These are phyloP conservation scores for Cheilosia impressa DNA, from an alignment of 2,888 invertebrate genomes.

Conservation along the genomic window DNA sequence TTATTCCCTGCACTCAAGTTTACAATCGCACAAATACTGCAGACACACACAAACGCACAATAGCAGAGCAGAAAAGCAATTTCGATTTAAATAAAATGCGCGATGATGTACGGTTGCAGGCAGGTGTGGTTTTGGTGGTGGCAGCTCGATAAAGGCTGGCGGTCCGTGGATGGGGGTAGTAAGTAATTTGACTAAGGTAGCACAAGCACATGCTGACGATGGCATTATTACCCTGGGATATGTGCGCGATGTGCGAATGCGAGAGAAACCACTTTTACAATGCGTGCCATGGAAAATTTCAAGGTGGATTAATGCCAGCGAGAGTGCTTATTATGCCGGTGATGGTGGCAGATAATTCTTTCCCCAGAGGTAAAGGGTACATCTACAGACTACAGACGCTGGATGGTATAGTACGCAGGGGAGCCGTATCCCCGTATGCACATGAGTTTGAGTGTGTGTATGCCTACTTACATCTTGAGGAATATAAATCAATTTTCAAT, in stretches of 20 bases:
- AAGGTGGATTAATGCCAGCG: constrained; percentile 46
- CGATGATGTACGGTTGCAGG: constrained; percentile 50
- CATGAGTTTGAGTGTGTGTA: not conserved
- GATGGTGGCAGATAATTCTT: constrained; percentile 55
- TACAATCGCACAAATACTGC: constrained; percentile 11
- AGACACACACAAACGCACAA: constrained; percentile 9
- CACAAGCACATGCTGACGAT: constrained; percentile 26
- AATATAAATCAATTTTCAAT: constrained; percentile 68
- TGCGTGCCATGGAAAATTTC: constrained; percentile 67
- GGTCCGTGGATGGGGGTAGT: constrained; percentile 34
- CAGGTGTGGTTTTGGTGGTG: constrained; percentile 42
- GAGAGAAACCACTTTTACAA: constrained; percentile 55
- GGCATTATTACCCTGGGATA: constrained; percentile 53
- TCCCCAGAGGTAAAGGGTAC: constrained; percentile 4
- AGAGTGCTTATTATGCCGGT: constrained; percentile 55
- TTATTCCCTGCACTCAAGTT: constrained; percentile 43
- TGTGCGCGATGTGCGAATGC: constrained; percentile 40
- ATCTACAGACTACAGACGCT: not conserved
- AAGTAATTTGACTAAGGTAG: constrained; percentile 27
- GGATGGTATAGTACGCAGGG: not conserved
- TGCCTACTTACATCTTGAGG: constrained; percentile 1
- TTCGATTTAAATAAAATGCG: constrained; percentile 67
- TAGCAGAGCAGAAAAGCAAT: constrained; percentile 45
- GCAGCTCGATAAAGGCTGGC: not conserved
- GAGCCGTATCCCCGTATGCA: not conserved